Evolutionary conservation across 1,140 invertebrate species (phyloP), one percentile per base, ranked within the genome.

Genomic region (Cryptotermes secundus): DNA sequence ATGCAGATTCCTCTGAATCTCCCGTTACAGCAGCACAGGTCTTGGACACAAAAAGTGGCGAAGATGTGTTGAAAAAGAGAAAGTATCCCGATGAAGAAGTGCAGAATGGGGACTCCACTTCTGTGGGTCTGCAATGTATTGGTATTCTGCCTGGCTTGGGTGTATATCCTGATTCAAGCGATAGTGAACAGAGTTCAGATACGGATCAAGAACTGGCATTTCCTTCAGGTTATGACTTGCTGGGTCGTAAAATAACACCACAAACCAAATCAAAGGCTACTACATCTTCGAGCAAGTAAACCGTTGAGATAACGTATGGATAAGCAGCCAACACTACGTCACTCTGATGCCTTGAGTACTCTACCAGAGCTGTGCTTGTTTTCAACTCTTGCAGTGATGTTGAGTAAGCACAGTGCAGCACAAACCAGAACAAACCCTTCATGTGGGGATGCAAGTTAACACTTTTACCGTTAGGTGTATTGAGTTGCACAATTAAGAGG

Each of bases 61-160:
- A 82, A 12, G 31, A 53, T 31, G n/a, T 16, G 16, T 45, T 24
- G 31, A 49, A 31, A 45, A 82, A 82, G 31, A 38, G 38, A 26
- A 80, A 84, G 87, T 88, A 85, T 86, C 84, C 49, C 95, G 95
- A 87, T 91, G 94, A 85, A 94, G 94, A 88, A 90, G 36, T 79
- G 22, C 35, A 26, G 24, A 81, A 81, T 81, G 81, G 53, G 1
- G 65, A 34, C 26, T 31, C 31, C 7, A n/a, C 36, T 42, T 14
- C 81, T 42, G 31, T 45, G 35, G 72, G 83, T 42, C 88, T 95
- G 53, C 92, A 92, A 81, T 95, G 95, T 86, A 92, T 96, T 84
- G 95, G 93, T 2, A 93, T 96, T 83, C 89, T 97, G 79, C 96
- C 96, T 22, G 95, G 96, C 3, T 91, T 96, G 59, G 95, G 94